phyloP scores from a whole-genome alignment of 2,888 invertebrate genomes.

The Timema podura region DNA sequence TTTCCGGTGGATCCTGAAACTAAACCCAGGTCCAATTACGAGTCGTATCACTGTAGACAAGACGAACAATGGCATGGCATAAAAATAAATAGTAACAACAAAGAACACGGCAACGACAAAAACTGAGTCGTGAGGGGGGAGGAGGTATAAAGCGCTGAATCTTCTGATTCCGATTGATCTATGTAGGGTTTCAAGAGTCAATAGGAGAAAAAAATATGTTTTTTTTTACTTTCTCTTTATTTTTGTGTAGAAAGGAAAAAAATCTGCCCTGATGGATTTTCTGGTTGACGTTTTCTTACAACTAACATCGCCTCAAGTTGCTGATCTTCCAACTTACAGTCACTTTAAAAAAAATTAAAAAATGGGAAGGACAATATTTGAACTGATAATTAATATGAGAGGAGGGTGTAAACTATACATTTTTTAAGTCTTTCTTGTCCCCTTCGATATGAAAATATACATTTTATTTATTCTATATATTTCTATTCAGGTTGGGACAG shows the following conservation, averaged over 20 bases:
- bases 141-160: background rate
- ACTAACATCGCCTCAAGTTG: conserved; percentile 14
- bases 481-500: too few relatives aligned
- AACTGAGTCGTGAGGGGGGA: background rate
- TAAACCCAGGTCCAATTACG: conserved; percentile 1
- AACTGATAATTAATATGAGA: too few relatives aligned
- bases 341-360: too few relatives aligned
- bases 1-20: conserved; percentile 8
- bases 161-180: conserved; percentile 17
- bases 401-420: too few relatives aligned
- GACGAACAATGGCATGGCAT: conserved; percentile 2
- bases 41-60: conserved; percentile 1
- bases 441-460: too few relatives aligned
- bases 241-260: background rate
- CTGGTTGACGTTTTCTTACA: conserved; percentile 15
- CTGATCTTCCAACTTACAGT: background rate
- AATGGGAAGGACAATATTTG: too few relatives aligned
- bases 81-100: conserved; percentile 9
- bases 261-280: conserved; percentile 7
- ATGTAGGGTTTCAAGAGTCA: conserved; percentile 4
- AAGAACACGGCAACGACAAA: background rate
- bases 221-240: background rate
- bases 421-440: too few relatives aligned
- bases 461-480: too few relatives aligned
- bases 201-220: background rate